phyloP scores from a whole-genome alignment of 1,140 invertebrate species.

The Zaprionus tsacasi region DNA sequence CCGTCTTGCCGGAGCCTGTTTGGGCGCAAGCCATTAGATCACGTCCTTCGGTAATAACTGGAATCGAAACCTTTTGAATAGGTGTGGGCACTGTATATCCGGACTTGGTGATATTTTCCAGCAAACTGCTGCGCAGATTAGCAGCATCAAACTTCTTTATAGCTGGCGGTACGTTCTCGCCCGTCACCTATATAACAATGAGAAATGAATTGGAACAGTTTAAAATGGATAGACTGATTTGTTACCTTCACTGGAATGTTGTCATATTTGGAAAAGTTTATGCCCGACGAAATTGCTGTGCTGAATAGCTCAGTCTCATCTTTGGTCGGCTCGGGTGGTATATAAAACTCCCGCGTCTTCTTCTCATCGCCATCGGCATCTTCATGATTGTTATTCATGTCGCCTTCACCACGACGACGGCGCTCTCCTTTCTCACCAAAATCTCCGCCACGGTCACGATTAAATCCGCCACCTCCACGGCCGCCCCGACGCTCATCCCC shows the following conservation, averaged over 20 bases:
- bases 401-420: constrained; percentile 55
- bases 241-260: constrained; percentile 92
- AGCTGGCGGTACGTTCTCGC: constrained; percentile 85
- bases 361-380: constrained; percentile 58
- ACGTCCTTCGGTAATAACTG: constrained; percentile 90
- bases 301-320: constrained; percentile 90
- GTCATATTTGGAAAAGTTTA: constrained; percentile 96
- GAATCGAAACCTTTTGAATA: constrained; percentile 96
- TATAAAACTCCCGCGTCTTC: constrained; percentile 89
- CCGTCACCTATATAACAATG: constrained; percentile 64
- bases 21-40: constrained; percentile 99
- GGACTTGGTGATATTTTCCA: constrained; percentile 92
- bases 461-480: constrained; percentile 27
- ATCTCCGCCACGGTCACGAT: constrained; percentile 15
- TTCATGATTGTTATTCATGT: constrained; percentile 67
- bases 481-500: constrained; percentile 37
- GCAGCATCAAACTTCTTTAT: constrained; percentile 90
- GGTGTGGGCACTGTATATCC: constrained; percentile 95
- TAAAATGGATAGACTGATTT: neutral
- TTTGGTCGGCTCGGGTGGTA: constrained; percentile 90
- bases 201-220: neutral
- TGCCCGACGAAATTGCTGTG: constrained; percentile 90
- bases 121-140: constrained; percentile 88
- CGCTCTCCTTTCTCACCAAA: constrained; percentile 25
- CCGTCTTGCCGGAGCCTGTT: constrained; percentile 98